Percentiles rank a stretch among this genome's conserved stretches.
These are phyloP conservation scores for Drosophila formosana DNA, from an alignment of 2,888 invertebrate genomes.

Conservation along the genomic window DNA sequence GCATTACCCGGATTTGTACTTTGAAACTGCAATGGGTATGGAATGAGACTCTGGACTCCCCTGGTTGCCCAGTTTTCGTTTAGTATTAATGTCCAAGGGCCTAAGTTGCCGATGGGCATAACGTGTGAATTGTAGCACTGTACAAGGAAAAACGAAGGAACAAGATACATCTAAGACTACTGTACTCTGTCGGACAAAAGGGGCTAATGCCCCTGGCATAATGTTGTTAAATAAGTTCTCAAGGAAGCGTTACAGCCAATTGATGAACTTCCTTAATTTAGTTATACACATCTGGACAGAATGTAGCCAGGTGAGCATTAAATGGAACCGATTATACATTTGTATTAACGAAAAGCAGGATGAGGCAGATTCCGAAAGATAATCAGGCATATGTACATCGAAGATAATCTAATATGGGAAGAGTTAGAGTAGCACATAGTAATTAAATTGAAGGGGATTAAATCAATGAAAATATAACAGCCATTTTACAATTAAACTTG, in stretches of 20 bases:
- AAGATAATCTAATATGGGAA: neutral
- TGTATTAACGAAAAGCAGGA: neutral
- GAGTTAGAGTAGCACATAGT: neutral
- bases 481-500: no score
- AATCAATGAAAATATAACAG: no score
- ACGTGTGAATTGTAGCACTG: conserved; percentile 64
- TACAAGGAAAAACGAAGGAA: conserved; percentile 6
- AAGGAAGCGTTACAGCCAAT: conserved; percentile 33
- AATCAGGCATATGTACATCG: neutral
- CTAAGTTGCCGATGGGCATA: conserved; percentile 35
- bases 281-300: conserved; percentile 28
- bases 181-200: conserved; percentile 1
- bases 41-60: neutral
- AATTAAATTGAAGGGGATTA: no score
- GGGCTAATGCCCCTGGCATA: conserved; percentile 29
- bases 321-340: neutral
- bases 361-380: neutral
- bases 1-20: conserved; percentile 39
- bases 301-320: conserved; percentile 16
- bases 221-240: conserved; percentile 51
- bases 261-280: conserved; percentile 50
- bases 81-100: conserved; percentile 48
- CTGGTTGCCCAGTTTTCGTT: conserved; percentile 7
- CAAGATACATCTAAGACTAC: neutral
- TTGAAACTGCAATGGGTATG: conserved; percentile 7